Conservation (phyloP, 2,113 vertebrate genomes). For the Notechis scutatus region DNA sequence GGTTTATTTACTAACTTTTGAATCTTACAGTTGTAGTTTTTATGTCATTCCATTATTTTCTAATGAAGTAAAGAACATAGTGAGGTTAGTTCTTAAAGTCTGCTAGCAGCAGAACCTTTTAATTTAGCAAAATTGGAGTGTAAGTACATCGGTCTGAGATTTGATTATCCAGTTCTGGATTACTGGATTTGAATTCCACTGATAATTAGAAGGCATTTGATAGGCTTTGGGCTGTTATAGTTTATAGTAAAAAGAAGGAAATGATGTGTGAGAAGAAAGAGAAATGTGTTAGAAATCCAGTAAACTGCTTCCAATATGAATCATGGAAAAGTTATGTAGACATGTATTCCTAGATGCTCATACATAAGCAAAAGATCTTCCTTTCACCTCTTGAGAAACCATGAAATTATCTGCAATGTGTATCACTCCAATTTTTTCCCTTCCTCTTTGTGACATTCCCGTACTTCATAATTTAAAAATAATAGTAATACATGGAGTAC, state of each 20-base stretch:
- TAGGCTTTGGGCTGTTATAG: background rate
- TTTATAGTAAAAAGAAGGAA: background rate
- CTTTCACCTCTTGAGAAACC: slow-evolving; percentile 50
- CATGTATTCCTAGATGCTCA: slow-evolving; percentile 1
- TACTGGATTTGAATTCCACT: slow-evolving; percentile 22
- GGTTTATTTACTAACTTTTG: background rate
- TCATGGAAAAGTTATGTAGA: slow-evolving; percentile 27
- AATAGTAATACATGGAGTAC: slow-evolving; percentile 25
- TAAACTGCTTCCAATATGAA: slow-evolving; percentile 54
- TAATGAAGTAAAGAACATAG: background rate
- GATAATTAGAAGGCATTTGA: background rate
- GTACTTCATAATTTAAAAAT: slow-evolving; percentile 28
- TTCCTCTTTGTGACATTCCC: slow-evolving; percentile 44
- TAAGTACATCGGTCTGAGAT: background rate
- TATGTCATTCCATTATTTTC: background rate
- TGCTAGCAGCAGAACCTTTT: background rate
- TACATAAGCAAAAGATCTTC: slow-evolving; percentile 50
- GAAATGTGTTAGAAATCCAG: slow-evolving; percentile 47
- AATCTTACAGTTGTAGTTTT: background rate
- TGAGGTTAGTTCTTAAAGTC: background rate
- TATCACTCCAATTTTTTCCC: slow-evolving; percentile 46
- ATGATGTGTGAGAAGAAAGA: slow-evolving; percentile 15
- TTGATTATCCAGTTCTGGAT: background rate
- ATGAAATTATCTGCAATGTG: slow-evolving; percentile 59
- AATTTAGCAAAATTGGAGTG: background rate